These are phyloP conservation scores for Aphelenchoides besseyi DNA, from an alignment of 1,140 invertebrate species.

Conservation along the genomic window DNA sequence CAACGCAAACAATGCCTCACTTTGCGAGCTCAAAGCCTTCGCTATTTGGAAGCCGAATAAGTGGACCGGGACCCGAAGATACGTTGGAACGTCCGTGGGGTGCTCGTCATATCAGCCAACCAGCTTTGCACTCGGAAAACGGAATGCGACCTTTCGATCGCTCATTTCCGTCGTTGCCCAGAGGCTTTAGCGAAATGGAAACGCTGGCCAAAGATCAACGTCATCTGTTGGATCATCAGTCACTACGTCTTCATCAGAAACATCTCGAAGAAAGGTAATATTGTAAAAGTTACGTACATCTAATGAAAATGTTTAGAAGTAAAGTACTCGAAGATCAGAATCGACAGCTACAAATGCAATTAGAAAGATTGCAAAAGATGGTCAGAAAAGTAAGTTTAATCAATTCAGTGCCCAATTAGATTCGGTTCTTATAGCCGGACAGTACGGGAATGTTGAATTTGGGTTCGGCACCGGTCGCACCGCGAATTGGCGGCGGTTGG, in stretches of 20 bases:
- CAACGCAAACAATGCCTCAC: slow-evolving; percentile 31
- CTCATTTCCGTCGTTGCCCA: slow-evolving; percentile 26
- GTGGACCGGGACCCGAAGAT: neutral
- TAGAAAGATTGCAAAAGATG: slow-evolving; percentile 53
- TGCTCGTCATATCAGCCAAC: slow-evolving; percentile 18
- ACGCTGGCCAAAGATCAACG: slow-evolving; percentile 22
- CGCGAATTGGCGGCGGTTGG: slow-evolving; percentile 11
- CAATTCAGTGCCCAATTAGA: neutral
- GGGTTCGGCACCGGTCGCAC: no score
- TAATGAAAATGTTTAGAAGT: slow-evolving; percentile 19
- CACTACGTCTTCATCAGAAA: slow-evolving; percentile 54
- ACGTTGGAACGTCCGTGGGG: neutral
- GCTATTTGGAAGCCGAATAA: neutral
- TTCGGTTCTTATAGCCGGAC: neutral
- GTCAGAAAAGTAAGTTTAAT: slow-evolving; percentile 31
- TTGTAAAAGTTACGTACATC: neutral
- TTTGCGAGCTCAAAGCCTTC: neutral
- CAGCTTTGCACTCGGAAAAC: slow-evolving; percentile 9
- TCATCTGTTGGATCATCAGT: slow-evolving; percentile 33
- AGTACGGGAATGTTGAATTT: slow-evolving; percentile 1
- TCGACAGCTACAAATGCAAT: slow-evolving; percentile 54
- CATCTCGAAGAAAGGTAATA: slow-evolving; percentile 47
- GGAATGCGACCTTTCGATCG: slow-evolving; percentile 4
- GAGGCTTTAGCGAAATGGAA: slow-evolving; percentile 15
- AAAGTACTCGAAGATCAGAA: slow-evolving; percentile 60